Evolutionary conservation across 1,140 invertebrate genomes (phyloP).

Genomic region (Chironomus tepperi): DNA sequence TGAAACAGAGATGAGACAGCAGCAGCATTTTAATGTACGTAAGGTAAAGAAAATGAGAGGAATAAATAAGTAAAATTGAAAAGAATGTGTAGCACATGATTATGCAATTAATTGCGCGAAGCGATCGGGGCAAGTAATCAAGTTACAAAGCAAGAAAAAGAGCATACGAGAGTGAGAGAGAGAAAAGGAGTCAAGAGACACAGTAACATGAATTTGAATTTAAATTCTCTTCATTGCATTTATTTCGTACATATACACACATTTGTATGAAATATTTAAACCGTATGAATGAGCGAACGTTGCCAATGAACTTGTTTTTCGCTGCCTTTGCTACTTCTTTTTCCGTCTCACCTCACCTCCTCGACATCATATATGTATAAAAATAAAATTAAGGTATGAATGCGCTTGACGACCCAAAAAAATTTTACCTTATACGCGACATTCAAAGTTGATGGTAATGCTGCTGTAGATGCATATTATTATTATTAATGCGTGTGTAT

Average conservation of each 20-base stretch:
- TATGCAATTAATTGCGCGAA: slow-evolving; percentile 11
- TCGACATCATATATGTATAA: background rate
- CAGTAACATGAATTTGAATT: slow-evolving; percentile 14
- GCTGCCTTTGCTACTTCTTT: background rate
- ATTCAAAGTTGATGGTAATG: background rate
- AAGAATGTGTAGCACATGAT: slow-evolving; percentile 12
- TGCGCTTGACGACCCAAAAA: slow-evolving; percentile 10
- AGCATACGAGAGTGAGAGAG: no score
- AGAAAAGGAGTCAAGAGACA: background rate
- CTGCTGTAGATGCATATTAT: background rate
- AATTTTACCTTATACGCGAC: background rate
- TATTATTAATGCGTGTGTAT: background rate
- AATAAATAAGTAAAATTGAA: slow-evolving; percentile 8
- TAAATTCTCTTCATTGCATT: background rate
- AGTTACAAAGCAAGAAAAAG: background rate
- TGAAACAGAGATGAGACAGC: background rate
- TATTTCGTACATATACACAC: no score
- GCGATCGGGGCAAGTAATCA: background rate
- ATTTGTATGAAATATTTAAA: slow-evolving; percentile 6
- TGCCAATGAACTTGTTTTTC: slow-evolving; percentile 8
- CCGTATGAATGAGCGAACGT: background rate
- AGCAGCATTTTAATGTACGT: background rate
- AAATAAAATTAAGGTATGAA: background rate
- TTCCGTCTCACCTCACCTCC: background rate
- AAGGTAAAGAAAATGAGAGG: background rate